Base-by-base conservation (phyloP, 1,140 invertebrate species). In the Drosophila nasuta region DNA sequence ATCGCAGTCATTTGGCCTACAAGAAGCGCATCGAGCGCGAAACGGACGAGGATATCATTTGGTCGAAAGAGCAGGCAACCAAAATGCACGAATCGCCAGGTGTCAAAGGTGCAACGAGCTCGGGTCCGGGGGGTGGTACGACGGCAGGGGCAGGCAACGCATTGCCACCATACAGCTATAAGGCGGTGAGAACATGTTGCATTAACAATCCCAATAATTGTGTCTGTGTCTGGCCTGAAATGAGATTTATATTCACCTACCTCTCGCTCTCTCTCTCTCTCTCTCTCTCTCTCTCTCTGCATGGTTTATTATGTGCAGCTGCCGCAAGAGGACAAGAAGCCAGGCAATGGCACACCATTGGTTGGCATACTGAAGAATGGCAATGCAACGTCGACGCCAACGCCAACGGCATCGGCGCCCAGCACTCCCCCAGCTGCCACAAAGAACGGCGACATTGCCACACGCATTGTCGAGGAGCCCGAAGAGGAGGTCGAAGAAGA, bases 1-100 rank as follows among this genome's bases (percentile, higher is more conserved):
- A 95, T 93, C 91, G 94, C 82, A 95, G 94, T 20, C 94, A 95
- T 83, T 94, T 95, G 90, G 94, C 94, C 63, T 95, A 96, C 82
- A 96, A 95, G 92, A 92, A 94, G 77, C 93, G 94, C 38, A 94
- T 95, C 69, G 95, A 96, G 89, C 94, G 95, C 64, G 94, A 95
- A 93, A 95, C 95, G 1, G 95, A 96, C 86, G 95, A 95, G 82
- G 94, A 94, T 67, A 95, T 96, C 51, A 93, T 95, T 74, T 94
- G 94, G 88, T 95, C 93, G 35, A 95, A 95, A 83, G 94, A 95
- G 89, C 95, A 95, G 90, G 94, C 95, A 1, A 93, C 94, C 3
- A 95, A 95, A 92, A 88, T 95, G 60, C 94, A 94, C 77, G 94
- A 94, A 80, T 94, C 94, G 28, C 92, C 93, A 35, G 93, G 88